Evolutionary conservation across 2,797 vertebrate species (phyloP).

Genomic region (Discoglossus pictus): DNA sequence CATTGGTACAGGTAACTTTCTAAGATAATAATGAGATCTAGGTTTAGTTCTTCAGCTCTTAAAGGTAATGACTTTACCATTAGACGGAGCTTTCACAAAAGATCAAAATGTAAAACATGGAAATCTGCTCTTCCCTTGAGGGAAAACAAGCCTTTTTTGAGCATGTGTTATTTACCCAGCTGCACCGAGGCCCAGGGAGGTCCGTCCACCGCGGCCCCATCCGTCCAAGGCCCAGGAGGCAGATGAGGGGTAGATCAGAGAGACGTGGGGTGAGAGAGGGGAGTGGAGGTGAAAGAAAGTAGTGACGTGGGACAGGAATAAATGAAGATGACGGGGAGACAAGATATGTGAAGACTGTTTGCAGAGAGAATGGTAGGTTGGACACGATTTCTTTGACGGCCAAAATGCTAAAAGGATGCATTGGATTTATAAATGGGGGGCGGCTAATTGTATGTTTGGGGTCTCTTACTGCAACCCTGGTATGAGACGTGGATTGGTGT

Average conservation of each 20-base stretch:
- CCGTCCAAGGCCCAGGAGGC: constrained; percentile 7
- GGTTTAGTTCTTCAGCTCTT: too few relatives aligned
- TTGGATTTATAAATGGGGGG: too few relatives aligned
- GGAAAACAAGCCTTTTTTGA: not conserved
- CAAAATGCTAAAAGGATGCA: too few relatives aligned
- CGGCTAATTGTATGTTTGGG: too few relatives aligned
- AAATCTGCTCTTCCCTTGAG: constrained; percentile 2
- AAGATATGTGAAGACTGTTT: not conserved
- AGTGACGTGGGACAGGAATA: not conserved
- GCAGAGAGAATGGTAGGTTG: too few relatives aligned
- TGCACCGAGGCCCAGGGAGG: not conserved
- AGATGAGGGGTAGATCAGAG: not conserved
- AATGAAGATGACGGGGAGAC: not conserved
- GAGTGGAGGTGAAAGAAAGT: not conserved
- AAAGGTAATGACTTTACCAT: too few relatives aligned
- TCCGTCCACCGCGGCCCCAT: not conserved
- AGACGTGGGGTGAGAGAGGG: not conserved
- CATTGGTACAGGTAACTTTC: too few relatives aligned
- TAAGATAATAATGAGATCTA: too few relatives aligned
- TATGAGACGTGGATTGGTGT: too few relatives aligned
- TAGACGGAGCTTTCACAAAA: not conserved
- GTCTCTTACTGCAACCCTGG: too few relatives aligned
- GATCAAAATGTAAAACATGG: not conserved
- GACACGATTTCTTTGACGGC: too few relatives aligned
- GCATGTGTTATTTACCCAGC: constrained; percentile 30